These are phyloP conservation scores for Struthio camelus DNA, from an alignment of 2,113 vertebrate species.

Conservation along the genomic window DNA sequence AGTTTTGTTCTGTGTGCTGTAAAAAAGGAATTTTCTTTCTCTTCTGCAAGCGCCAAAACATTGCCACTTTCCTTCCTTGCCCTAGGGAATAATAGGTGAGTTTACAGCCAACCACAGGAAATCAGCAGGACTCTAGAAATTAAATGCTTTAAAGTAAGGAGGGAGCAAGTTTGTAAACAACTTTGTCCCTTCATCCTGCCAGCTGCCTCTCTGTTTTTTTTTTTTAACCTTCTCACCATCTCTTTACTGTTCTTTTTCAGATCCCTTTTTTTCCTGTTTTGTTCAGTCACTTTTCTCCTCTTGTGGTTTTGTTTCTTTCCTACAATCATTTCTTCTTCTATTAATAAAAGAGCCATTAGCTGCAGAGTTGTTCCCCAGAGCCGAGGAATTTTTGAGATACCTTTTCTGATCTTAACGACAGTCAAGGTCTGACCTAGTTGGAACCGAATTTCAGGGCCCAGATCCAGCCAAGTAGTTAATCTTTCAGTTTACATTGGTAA, in stretches of 20 bases:
- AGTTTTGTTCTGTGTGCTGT: background rate
- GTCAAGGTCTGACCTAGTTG: background rate
- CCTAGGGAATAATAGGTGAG: background rate
- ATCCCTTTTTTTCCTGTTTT: background rate
- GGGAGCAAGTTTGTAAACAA: background rate
- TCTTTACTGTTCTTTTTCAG: background rate
- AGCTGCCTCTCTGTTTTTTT: background rate
- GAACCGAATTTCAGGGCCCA: background rate
- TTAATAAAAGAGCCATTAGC: background rate
- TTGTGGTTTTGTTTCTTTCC: background rate
- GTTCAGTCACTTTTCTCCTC: background rate
- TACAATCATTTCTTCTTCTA: background rate
- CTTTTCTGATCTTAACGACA: background rate
- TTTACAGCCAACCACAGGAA: background rate
- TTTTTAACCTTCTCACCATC: background rate
- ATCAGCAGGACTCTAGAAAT: background rate
- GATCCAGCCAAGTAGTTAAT: background rate
- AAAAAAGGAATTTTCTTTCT: background rate
- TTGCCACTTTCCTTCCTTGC: background rate
- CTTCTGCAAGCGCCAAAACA: background rate
- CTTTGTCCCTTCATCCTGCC: background rate
- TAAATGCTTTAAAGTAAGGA: background rate
- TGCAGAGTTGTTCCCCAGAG: background rate
- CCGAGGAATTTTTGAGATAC: background rate
- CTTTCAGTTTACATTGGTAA: background rate